Evolutionary conservation across 2,888 invertebrate genomes (phyloP).

Genomic region (Agrilus cyanescens): DNA sequence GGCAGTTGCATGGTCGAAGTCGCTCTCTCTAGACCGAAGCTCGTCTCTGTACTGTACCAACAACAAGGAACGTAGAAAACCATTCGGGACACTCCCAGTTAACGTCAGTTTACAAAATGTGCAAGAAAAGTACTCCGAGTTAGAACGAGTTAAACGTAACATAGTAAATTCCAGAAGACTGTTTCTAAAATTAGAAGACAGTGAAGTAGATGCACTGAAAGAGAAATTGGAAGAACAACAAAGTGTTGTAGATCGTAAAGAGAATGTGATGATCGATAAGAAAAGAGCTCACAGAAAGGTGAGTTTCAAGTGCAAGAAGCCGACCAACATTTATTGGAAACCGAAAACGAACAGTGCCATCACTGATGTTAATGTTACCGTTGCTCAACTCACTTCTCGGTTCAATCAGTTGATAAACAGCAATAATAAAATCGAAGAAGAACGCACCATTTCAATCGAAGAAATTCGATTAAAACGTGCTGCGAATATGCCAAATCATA

Average conservation of each 20-base stretch:
- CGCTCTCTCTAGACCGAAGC: conserved; percentile 16
- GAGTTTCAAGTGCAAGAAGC: conserved; percentile 48
- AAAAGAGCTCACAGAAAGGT: conserved; percentile 42
- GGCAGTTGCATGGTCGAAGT: conserved; percentile 19
- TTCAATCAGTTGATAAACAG: conserved; percentile 52
- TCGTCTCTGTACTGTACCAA: background rate
- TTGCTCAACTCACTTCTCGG: conserved; percentile 56
- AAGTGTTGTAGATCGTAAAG: conserved; percentile 8
- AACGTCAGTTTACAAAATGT: conserved; percentile 6
- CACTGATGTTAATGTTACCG: conserved; percentile 44
- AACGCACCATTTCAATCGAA: conserved; percentile 38
- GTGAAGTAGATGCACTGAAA: conserved; percentile 11
- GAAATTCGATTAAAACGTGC: conserved; percentile 34
- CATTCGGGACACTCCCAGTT: conserved; percentile 7
- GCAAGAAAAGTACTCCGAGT: conserved; percentile 5
- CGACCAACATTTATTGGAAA: conserved; percentile 36
- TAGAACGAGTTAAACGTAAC: conserved; percentile 10
- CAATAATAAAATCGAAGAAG: conserved; percentile 37
- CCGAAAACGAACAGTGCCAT: conserved; percentile 32
- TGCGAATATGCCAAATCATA: conserved; percentile 34
- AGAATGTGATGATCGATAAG: conserved; percentile 10
- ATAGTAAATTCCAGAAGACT: conserved; percentile 24
- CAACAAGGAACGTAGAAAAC: no score
- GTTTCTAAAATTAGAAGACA: conserved; percentile 19
- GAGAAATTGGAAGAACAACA: conserved; percentile 12